These are phyloP conservation scores for Plutomurus gul DNA, from an alignment of 1,140 invertebrate genomes.

Conservation along the genomic window DNA sequence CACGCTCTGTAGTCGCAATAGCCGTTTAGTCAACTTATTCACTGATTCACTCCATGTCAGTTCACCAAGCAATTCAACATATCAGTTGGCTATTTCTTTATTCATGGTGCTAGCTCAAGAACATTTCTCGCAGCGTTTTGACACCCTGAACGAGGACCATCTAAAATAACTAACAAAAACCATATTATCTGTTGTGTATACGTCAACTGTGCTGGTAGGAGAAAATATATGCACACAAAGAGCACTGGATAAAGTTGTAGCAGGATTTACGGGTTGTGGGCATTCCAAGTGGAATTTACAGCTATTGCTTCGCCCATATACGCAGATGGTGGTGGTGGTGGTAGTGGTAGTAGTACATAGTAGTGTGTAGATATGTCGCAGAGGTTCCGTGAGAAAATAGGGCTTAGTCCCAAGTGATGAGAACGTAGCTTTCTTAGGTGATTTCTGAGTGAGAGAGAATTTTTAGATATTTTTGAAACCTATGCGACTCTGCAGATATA, in stretches of 20 bases:
- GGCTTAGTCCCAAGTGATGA: background rate
- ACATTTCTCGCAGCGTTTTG: background rate
- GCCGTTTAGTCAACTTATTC: background rate
- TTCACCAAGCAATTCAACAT: background rate
- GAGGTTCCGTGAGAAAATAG: slow-evolving; percentile 17
- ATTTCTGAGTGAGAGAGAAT: background rate
- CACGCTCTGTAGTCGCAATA: background rate
- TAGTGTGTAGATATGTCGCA: too few relatives aligned
- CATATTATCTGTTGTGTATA: background rate
- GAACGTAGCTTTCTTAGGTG: background rate
- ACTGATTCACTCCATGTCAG: too few relatives aligned
- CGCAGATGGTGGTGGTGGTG: too few relatives aligned
- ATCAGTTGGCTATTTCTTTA: background rate
- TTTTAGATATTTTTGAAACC: background rate
- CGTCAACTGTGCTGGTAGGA: too few relatives aligned
- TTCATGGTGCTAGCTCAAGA: background rate
- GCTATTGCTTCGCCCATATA: too few relatives aligned
- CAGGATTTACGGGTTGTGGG: slow-evolving; percentile 13
- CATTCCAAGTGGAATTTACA: slow-evolving; percentile 4
- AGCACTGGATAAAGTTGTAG: background rate
- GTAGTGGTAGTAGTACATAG: too few relatives aligned
- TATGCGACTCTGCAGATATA: background rate
- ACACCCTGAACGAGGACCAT: background rate
- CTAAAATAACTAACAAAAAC: slow-evolving; percentile 7
- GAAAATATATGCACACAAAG: too few relatives aligned